Percentiles rank a stretch among this genome's conserved stretches.
Evolutionary conservation across 2,797 vertebrate genomes (phyloP).

Genomic region (Helicolenus hilgendorfi): DNA sequence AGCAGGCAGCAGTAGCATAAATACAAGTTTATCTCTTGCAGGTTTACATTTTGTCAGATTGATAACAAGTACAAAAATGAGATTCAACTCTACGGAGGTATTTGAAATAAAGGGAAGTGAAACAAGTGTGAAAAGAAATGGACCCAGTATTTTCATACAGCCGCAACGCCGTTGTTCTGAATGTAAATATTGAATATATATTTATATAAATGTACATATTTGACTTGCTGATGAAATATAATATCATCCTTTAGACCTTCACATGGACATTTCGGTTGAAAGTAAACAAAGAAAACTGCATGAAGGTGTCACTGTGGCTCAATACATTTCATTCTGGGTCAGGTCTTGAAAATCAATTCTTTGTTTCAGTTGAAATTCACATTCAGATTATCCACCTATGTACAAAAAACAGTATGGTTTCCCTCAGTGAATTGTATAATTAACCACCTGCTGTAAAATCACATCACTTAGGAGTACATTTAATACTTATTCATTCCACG

Average conservation of each 20-base stretch:
- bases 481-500: constrained; percentile 58
- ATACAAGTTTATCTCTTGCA: constrained; percentile 75
- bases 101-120: constrained; percentile 52
- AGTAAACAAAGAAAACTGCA: constrained; percentile 10
- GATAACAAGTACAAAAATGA: constrained; percentile 49
- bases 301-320: constrained; percentile 3
- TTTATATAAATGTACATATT: constrained; percentile 25
- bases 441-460: constrained; percentile 28
- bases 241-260: not conserved
- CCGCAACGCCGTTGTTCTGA: constrained; percentile 17
- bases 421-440: constrained; percentile 20
- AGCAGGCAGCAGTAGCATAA: constrained; percentile 83
- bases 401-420: constrained; percentile 51
- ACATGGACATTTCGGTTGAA: not conserved
- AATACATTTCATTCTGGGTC: constrained; percentile 16
- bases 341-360: not conserved
- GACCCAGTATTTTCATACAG: constrained; percentile 29
- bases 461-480: constrained; percentile 51
- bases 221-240: constrained; percentile 34
- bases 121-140: constrained; percentile 22
- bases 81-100: constrained; percentile 58
- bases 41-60: constrained; percentile 65
- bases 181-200: constrained; percentile 32
- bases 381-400: constrained; percentile 32
- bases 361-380: constrained; percentile 40